Percentiles rank a stretch among this genome's conserved stretches.
Conservation (phyloP, 2,888 invertebrate genomes). For the Euplexia lucipara region DNA sequence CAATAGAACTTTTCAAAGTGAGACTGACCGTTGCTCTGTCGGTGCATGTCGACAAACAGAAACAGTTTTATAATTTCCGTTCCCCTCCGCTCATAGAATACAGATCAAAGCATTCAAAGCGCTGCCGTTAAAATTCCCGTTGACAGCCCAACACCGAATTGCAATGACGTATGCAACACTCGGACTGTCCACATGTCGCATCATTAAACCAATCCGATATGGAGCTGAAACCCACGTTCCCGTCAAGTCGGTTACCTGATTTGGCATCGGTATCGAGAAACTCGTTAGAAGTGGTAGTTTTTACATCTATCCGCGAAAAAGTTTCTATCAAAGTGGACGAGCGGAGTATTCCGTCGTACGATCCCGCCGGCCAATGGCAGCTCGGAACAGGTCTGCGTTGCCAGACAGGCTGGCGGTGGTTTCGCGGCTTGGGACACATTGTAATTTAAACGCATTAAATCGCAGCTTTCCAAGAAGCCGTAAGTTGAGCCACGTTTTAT, state of each 20-base stretch:
- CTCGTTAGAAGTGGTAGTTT: conserved; percentile 83
- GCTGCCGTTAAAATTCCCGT: conserved; percentile 81
- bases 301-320: conserved; percentile 75
- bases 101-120: conserved; percentile 71
- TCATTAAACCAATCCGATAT: conserved; percentile 64
- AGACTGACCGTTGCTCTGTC: conserved; percentile 29
- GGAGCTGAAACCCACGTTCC: conserved; percentile 73
- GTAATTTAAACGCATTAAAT: conserved; percentile 60
- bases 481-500: conserved; percentile 51
- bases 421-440: conserved; percentile 52
- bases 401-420: conserved; percentile 76
- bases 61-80: conserved; percentile 82
- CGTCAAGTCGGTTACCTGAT: conserved; percentile 75
- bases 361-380: conserved; percentile 70
- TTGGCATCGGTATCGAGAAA: conserved; percentile 85
- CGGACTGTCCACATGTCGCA: conserved; percentile 45
- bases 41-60: conserved; percentile 51
- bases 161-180: conserved; percentile 56
- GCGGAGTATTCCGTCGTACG: conserved; percentile 68
- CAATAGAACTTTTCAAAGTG: conserved; percentile 50
- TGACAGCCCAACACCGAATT: conserved; percentile 65
- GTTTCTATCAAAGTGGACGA: conserved; percentile 81
- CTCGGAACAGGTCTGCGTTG: conserved; percentile 64
- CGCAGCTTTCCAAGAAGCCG: conserved; percentile 61
- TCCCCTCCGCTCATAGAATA: conserved; percentile 75